Evolutionary conservation across 2,113 vertebrate genomes (phyloP).

Genomic region (Brachypteracias leptosomus): DNA sequence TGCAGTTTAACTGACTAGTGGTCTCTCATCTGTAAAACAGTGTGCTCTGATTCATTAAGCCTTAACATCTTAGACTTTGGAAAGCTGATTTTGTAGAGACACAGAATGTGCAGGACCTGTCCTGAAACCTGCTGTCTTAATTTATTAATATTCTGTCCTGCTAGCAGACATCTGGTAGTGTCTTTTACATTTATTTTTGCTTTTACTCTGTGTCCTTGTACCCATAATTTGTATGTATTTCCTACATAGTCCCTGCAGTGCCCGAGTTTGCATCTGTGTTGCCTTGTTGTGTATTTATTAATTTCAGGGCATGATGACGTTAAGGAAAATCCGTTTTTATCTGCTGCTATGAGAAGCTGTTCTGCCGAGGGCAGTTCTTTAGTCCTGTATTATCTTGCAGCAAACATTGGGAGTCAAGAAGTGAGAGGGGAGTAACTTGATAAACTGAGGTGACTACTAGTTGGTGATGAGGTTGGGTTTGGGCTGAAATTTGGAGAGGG

Average conservation of each 20-base stretch:
- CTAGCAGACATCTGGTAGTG: neutral
- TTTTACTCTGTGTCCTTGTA: neutral
- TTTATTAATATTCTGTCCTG: neutral
- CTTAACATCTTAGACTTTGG: neutral
- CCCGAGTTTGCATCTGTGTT: neutral
- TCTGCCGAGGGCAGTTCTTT: neutral
- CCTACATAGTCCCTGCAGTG: neutral
- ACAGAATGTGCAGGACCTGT: neutral
- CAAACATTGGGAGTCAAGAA: neutral
- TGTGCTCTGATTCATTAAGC: neutral
- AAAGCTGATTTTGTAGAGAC: neutral
- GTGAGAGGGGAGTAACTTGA: neutral
- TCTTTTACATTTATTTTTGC: neutral
- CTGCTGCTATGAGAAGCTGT: neutral
- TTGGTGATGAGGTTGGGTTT: neutral
- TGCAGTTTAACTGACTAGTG: neutral
- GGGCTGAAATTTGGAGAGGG: neutral
- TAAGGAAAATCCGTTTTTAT: neutral
- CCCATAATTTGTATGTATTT: neutral
- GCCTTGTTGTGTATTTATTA: neutral
- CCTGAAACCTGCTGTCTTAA: neutral
- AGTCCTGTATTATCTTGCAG: neutral
- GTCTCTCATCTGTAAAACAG: neutral
- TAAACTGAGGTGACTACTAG: rapidly evolving
- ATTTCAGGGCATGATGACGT: neutral